Conservation (phyloP, 2,113 vertebrate genomes). For the Istiophorus platypterus region DNA sequence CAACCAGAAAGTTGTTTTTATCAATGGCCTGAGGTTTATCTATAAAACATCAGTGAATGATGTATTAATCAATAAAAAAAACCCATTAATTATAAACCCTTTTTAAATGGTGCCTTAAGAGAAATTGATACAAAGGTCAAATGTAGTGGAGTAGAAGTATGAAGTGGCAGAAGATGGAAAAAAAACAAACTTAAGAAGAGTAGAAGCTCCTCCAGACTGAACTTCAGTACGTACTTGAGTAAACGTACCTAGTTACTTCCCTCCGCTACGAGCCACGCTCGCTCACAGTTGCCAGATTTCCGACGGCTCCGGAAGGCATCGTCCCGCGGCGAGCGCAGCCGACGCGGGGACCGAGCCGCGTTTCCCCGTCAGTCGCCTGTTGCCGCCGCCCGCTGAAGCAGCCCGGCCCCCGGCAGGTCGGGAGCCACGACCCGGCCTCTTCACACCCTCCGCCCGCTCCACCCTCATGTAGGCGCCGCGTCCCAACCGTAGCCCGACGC, state of each 20-base stretch:
- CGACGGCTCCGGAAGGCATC: constrained; percentile 30
- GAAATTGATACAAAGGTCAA: no score
- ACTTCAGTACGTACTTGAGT: no score
- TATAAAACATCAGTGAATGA: background rate
- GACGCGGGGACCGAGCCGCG: background rate
- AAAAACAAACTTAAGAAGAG: background rate
- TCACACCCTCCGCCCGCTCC: background rate
- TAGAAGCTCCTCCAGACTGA: background rate
- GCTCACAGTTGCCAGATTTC: background rate
- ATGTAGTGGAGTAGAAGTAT: no score
- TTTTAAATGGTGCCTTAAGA: no score
- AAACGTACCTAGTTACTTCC: no score
- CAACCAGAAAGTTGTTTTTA: background rate
- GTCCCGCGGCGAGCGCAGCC: background rate
- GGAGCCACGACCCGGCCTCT: background rate
- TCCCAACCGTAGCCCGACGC: no score
- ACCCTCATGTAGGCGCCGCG: no score
- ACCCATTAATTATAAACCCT: background rate
- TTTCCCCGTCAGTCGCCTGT: constrained; percentile 30
- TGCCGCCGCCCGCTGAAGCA: background rate
- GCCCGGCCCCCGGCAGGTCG: background rate
- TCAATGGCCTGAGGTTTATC: background rate
- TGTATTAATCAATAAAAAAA: background rate
- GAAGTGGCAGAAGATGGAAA: background rate
- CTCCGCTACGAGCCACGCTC: no score